These are phyloP conservation scores for Mechanitis mazaeus DNA, from an alignment of 2,888 invertebrate genomes.

Conservation along the genomic window DNA sequence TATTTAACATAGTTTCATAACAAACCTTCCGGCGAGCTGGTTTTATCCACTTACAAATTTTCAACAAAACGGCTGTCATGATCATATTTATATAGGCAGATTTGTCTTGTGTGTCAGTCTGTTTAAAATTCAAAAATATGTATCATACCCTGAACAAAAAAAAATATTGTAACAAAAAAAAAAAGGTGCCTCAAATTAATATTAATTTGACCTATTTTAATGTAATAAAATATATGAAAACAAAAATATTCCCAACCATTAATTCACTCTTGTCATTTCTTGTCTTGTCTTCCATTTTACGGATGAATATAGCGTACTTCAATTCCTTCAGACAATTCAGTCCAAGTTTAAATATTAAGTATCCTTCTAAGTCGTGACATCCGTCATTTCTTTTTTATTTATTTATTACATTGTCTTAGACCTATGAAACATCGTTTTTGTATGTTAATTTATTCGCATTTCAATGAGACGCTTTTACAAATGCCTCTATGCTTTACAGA, in stretches of 20 bases:
- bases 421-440: slow-evolving; percentile 46
- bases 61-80: slow-evolving; percentile 57
- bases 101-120: slow-evolving; percentile 36
- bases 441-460: slow-evolving; percentile 71
- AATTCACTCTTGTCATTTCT: too few species aligned
- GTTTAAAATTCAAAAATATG: slow-evolving; percentile 31
- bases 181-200: too few species aligned
- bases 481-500: slow-evolving; percentile 35
- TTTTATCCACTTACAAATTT: slow-evolving; percentile 51
- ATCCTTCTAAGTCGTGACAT: slow-evolving; percentile 32
- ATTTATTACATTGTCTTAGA: slow-evolving; percentile 55
- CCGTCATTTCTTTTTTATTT: slow-evolving; percentile 57
- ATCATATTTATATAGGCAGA: slow-evolving; percentile 47
- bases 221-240: too few species aligned
- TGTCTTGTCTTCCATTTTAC: too few species aligned
- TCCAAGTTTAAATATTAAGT: not conserved
- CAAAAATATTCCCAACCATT: too few species aligned
- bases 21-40: slow-evolving; percentile 42
- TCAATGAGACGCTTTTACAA: slow-evolving; percentile 61
- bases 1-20: slow-evolving; percentile 39
- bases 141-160: not conserved
- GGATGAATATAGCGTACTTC: too few species aligned
- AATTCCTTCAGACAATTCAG: too few species aligned
- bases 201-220: too few species aligned
- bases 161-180: too few species aligned